Conservation (phyloP, 2,888 invertebrate species). For the Pterostichus niger region DNA sequence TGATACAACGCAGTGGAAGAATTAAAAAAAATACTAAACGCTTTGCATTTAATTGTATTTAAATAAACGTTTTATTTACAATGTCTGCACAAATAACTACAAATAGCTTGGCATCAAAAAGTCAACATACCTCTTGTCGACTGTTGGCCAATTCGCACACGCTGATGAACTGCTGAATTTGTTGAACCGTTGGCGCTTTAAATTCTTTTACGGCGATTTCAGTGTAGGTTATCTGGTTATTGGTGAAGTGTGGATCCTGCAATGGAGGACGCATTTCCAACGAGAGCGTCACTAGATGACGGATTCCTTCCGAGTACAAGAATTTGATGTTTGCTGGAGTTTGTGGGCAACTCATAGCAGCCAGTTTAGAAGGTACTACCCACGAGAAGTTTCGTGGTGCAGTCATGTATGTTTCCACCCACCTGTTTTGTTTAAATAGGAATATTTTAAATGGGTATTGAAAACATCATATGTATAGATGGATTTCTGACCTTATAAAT, state of each 20-base stretch:
- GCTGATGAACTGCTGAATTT: slow-evolving; percentile 83
- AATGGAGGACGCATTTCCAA: slow-evolving; percentile 83
- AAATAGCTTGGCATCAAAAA: no score
- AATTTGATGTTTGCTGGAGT: slow-evolving; percentile 82
- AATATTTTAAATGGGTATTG: no score
- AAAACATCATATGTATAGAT: no score
- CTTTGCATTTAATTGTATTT: no score
- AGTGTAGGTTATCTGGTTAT: slow-evolving; percentile 79
- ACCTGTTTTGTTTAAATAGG: not conserved
- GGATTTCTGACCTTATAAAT: no score
- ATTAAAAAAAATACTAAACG: no score
- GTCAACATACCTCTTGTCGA: slow-evolving; percentile 79
- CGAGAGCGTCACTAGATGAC: slow-evolving; percentile 83
- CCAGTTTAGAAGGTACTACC: slow-evolving; percentile 83
- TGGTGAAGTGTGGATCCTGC: slow-evolving; percentile 75
- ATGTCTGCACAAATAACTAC: no score
- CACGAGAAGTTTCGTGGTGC: slow-evolving; percentile 86
- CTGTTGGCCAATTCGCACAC: slow-evolving; percentile 81
- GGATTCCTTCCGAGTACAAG: slow-evolving; percentile 81
- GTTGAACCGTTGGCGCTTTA: slow-evolving; percentile 83
- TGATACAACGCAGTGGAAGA: no score
- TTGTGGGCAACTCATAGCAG: slow-evolving; percentile 85
- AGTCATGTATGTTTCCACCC: slow-evolving; percentile 79
- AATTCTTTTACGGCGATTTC: slow-evolving; percentile 84
- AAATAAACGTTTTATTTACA: no score